Base-by-base conservation (phyloP, 1,140 invertebrate genomes). In the Drosophila lacteicornis region DNA sequence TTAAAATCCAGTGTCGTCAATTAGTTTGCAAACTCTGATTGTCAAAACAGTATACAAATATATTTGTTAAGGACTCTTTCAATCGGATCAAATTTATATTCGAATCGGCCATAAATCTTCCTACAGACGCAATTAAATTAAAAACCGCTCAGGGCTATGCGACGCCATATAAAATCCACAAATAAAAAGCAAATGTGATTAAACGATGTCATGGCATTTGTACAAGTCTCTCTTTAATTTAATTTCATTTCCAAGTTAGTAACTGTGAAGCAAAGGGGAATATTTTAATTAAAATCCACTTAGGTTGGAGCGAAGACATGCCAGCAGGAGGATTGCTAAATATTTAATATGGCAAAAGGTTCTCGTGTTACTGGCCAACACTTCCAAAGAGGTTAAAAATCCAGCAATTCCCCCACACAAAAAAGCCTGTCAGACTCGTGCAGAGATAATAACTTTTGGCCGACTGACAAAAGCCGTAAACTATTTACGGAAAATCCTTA, bases 361-460 rank as follows among this genome's bases (percentile, higher is more conserved):
- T 55, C 13, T 40, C 2, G 13, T 55, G 13, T n/a, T 22, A 15
- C 40, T n/a, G 3, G 15, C 15, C 9, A 36, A 36, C 33, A 55
- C n/a, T 19, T 45, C n/a, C 38, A 22, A 7, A 12, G 5, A 15
- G 38, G 15, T 9, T 22, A 30, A 43, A 55, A 61, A 50, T 43
- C 13, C 25, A 42, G n/a, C 3, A 25, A 30, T 30, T 49, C 13
- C 22, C 9, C 2, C 49, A 3, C 30, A 51, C 17, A 4, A 43
- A 33, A 45, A n/a, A 27, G 2, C 27, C 36, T 38, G 43, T 70
- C 66, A 71, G 42, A 58, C 25, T 42, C 36, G 12, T 49, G 66
- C 53, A 12, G 25, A 36, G 25, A 50, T 53, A 67, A 69, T 36
- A 66, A 71, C 51, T 50, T 73, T 71, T 73, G 30, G 33, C 30